Evolutionary conservation across 2,888 invertebrate species (phyloP), one percentile per base, ranked within the genome.

Genomic region (Meta bourneti): DNA sequence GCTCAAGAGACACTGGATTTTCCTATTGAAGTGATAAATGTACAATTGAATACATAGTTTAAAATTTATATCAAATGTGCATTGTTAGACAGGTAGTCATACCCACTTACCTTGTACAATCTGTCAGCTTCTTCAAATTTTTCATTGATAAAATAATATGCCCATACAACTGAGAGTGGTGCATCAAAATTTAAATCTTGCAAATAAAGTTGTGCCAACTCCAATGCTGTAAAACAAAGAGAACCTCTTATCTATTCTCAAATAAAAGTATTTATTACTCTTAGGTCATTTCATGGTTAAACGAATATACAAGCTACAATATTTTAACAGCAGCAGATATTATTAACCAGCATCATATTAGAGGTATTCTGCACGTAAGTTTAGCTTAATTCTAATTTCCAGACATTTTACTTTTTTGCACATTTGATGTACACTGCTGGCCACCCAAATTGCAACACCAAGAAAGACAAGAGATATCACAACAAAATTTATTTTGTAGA

Each of bases 91-190:
- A 34, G 34, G 1, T 2, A 34, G 34, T 34, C 34, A 34, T 4
- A 34, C 34, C 34, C 34, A 2, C 34, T 61, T 82, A 91, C 91
- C n/a, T 87, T 77, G 52, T 54, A 87, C 20, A 91, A 8, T 20
- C 49, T 51, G 51, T 87, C 82, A 70, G 87, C 86, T 72, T 82
- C 78, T 77, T 52, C 49, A 78, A 34, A 87, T 13, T 82, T 19
- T 78, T 54, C 87, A 52, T 82, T 78, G 54, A 91, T 70, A 49
- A 91, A 82, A 78, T 91, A 54, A 81, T 52, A 71, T 16, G 82
- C 82, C 91, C 91, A 91, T 7, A 87, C 72, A 49, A 91, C 82
- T 19, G 91, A 87, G 52, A 82, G 81, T 77, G 87, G 91, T 6
- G 78, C 74, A 87, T 82, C 86, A 83, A 82, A 91, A 7, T 91